Conservation (phyloP, 2,113 vertebrate genomes). For the Chloropsis hardwickii region DNA sequence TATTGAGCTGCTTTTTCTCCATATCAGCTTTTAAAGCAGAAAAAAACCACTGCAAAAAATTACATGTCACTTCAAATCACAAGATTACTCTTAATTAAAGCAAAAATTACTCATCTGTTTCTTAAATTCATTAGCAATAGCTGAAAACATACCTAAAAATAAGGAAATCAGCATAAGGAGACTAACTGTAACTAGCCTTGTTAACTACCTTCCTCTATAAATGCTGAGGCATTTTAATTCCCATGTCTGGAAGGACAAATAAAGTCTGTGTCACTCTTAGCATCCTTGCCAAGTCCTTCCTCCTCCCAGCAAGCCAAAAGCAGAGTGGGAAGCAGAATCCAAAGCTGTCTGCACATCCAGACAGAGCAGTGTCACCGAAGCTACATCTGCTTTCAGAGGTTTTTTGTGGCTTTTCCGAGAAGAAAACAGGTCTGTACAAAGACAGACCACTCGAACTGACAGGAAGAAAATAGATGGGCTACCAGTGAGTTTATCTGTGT, state of each 20-base stretch:
- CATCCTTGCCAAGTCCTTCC: background rate
- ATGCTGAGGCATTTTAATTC: background rate
- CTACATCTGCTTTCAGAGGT: background rate
- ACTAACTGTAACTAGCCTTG: background rate
- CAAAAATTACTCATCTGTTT: slow-evolving; percentile 49
- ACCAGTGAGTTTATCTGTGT: background rate
- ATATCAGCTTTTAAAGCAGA: slow-evolving; percentile 4
- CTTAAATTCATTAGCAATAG: slow-evolving; percentile 22
- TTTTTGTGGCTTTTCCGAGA: background rate
- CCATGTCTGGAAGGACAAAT: background rate
- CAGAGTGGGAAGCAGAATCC: background rate
- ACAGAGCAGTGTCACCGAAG: background rate
- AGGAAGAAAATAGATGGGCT: background rate
- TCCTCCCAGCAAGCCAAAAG: background rate
- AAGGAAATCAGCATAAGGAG: background rate
- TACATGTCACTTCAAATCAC: background rate
- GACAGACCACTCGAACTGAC: background rate
- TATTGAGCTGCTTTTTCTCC: slow-evolving; percentile 23
- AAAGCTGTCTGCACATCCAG: background rate
- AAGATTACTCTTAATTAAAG: slow-evolving; percentile 46
- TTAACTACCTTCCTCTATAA: background rate
- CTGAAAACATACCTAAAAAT: background rate
- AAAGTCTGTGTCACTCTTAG: background rate
- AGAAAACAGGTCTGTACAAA: fast-evolving
- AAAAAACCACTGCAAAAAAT: background rate